These are phyloP conservation scores for Dryobates pubescens DNA, from an alignment of 2,797 vertebrate genomes.

Conservation along the genomic window DNA sequence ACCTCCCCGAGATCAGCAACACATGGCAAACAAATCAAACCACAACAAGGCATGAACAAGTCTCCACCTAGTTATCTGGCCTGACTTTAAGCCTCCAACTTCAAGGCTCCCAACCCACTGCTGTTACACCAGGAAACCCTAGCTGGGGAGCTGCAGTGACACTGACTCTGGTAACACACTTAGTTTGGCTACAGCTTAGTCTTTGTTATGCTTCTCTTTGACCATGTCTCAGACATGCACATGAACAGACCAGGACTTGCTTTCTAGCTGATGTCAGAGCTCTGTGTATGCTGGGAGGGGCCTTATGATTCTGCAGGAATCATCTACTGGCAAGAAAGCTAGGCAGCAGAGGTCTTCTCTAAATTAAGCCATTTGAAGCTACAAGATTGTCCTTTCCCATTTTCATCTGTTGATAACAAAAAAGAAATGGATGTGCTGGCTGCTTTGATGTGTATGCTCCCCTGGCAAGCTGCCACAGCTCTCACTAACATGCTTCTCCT, in stretches of 20 bases:
- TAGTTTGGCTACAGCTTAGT: not conserved
- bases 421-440: not conserved
- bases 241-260: not conserved
- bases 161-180: not conserved
- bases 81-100: not conserved
- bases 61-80: not conserved
- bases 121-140: not conserved
- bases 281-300: not conserved
- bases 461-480: conserved; percentile 6
- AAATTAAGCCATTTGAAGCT: conserved; percentile 1
- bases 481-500: not conserved
- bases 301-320: not conserved
- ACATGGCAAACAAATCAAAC: not conserved
- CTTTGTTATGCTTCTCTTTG: not conserved
- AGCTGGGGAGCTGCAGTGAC: not conserved
- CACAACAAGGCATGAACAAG: not conserved
- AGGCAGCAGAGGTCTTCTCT: not conserved
- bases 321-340: not conserved
- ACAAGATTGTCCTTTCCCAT: not conserved
- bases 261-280: not conserved
- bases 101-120: not conserved
- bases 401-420: not conserved
- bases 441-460: not conserved
- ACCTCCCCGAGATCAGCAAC: not conserved
- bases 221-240: not conserved